Conservation (phyloP, 1,140 invertebrate species). For the Periplaneta americana region DNA sequence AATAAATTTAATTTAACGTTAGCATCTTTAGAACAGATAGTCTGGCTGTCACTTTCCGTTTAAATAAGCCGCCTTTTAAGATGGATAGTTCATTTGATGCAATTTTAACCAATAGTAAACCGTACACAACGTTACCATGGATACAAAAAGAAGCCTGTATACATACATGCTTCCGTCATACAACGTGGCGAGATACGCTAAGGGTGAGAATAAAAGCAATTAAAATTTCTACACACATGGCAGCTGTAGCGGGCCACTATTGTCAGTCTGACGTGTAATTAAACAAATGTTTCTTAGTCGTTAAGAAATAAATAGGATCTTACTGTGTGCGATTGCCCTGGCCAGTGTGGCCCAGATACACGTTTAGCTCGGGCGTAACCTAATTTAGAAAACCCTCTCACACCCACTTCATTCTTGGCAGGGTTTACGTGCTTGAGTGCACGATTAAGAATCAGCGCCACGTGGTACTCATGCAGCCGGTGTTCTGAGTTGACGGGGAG, state of each 20-base stretch:
- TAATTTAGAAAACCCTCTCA: neutral
- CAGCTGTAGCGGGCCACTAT: no score
- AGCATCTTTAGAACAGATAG: no score
- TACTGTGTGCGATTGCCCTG: neutral
- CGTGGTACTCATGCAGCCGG: neutral
- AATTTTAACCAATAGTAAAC: neutral
- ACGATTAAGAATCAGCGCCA: neutral
- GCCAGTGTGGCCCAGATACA: neutral
- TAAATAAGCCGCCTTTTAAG: neutral
- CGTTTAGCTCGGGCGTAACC: neutral
- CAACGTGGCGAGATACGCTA: neutral
- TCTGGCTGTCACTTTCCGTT: no score
- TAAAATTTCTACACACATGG: no score
- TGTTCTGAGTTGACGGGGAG: neutral
- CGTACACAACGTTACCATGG: neutral
- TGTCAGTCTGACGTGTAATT: neutral
- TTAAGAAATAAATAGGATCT: neutral
- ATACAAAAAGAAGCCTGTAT: neutral
- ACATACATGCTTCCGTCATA: neutral
- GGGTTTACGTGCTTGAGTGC: neutral
- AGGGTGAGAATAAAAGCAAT: no score
- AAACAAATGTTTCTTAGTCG: neutral
- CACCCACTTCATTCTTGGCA: neutral
- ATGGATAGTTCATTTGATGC: neutral
- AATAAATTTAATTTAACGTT: no score